phyloP scores from a whole-genome alignment of 2,888 invertebrate species.

The Schizaphis graminum region DNA sequence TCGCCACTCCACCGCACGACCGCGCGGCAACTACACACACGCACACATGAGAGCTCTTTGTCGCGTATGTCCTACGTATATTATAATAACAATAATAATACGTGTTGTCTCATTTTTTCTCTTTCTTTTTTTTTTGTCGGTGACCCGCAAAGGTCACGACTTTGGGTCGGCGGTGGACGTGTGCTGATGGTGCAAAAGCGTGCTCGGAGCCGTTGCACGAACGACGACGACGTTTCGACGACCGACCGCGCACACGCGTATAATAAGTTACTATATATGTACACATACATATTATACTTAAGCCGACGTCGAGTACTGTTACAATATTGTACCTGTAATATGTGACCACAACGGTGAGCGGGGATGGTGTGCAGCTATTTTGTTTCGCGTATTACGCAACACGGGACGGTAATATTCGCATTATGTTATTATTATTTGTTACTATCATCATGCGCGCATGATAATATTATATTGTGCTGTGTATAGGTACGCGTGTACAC shows the following conservation, averaged over 20 bases:
- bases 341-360: background rate
- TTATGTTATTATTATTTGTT: background rate
- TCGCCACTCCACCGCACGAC: background rate
- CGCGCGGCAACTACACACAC: background rate
- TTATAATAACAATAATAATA: background rate
- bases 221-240: background rate
- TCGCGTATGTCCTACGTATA: background rate
- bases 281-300: too few relatives aligned
- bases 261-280: background rate
- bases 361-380: background rate
- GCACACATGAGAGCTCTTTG: background rate
- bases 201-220: constrained; percentile 14
- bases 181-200: background rate
- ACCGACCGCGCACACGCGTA: background rate
- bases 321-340: background rate
- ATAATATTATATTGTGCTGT: background rate
- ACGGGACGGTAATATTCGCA: background rate
- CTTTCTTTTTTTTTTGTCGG: background rate
- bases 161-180: background rate
- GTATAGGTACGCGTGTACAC: background rate
- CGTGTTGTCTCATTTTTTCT: background rate
- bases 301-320: background rate
- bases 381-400: background rate
- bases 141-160: constrained; percentile 5
- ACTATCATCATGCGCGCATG: background rate